Evolutionary conservation across 2,888 invertebrate genomes (phyloP).

Genomic region (Creontiades dilutus): DNA sequence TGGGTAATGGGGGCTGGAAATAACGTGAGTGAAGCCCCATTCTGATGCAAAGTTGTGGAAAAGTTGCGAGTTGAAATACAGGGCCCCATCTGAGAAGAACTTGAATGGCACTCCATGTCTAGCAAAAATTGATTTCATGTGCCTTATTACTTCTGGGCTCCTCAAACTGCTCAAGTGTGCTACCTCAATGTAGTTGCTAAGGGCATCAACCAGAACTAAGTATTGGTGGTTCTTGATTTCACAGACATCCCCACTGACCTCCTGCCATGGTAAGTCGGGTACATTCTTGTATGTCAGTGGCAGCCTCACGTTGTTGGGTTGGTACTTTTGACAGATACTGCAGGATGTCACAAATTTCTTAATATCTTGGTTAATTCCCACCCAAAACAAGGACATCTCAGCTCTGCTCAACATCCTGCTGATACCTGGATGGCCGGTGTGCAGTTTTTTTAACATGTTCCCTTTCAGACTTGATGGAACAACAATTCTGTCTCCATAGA

Average conservation of each 20-base stretch:
- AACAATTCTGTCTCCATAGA: too few species aligned
- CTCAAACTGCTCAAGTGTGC: constrained; percentile 71
- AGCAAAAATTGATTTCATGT: constrained; percentile 61
- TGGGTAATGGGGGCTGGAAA: constrained; percentile 66
- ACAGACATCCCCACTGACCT: constrained; percentile 77
- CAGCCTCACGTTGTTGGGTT: constrained; percentile 70
- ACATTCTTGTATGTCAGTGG: constrained; percentile 72
- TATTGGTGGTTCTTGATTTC: constrained; percentile 75
- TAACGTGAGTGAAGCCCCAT: constrained; percentile 70
- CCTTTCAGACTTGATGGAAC: too few species aligned
- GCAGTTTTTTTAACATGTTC: too few species aligned
- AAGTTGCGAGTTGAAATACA: constrained; percentile 56
- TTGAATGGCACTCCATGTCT: constrained; percentile 58
- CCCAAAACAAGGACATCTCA: constrained; percentile 75
- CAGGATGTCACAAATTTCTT: constrained; percentile 73
- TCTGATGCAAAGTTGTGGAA: constrained; percentile 60
- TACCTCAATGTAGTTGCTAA: constrained; percentile 75
- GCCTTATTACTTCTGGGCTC: constrained; percentile 72
- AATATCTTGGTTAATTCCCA: constrained; percentile 74
- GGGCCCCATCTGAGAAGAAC: constrained; percentile 60
- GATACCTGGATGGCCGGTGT: too few species aligned
- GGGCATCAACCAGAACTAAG: constrained; percentile 76
- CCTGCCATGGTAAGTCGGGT: constrained; percentile 75
- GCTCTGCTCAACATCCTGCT: too few species aligned
- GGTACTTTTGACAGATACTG: constrained; percentile 74